Base-by-base conservation (phyloP, 2,888 invertebrate species). In the Prenolepis imparis region DNA sequence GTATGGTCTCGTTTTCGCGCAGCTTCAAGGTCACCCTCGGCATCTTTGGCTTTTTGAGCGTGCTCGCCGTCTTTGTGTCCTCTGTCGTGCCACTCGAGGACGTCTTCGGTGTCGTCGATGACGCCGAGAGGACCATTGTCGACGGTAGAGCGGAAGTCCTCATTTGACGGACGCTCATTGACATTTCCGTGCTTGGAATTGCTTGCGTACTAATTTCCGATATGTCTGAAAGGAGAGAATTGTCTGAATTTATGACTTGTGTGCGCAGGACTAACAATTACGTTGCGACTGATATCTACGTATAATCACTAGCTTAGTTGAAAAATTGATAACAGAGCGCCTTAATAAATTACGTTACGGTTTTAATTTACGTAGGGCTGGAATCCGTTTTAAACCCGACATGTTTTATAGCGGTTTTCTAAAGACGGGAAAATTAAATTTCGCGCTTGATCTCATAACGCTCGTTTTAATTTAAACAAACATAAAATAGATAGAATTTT, bases 1-100 rank as follows among this genome's bases (percentile, higher is more conserved):
- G 93, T 84, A 93, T 91, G 21, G 93, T 93, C 73, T 93, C 93
- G 86, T 93, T 93, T 84, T 92, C 91, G 18, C 91, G 84, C 15
- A 93, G 86, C 80, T 92, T 93, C 68, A 93, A 74, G 4, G 92
- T 93, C 6, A 93, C 91, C 77, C 91, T 87, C 24, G 92, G 92
- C 89, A 92, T 91, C 75, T 93, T 92, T 0, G 81, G 78, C 61
- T 86, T 90, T 52, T 66, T 82, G 3, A 83, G 28, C 9, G 70
- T 28, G 24, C 73, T 85, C 11, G 74, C 18, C 32, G 18, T 61
- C 44, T 66, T 84, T 24, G 80, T 57, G 21, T 9, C 36, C 8
- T 86, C 90, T 9, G 75, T 84, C 18, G 77, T 67, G 1, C 48
- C 63, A 61, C 83, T 80, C 24, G 75, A 32, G 3, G 72, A 73